Conservation (phyloP, 1,140 invertebrate genomes). For the Rhizoglyphus robini region DNA sequence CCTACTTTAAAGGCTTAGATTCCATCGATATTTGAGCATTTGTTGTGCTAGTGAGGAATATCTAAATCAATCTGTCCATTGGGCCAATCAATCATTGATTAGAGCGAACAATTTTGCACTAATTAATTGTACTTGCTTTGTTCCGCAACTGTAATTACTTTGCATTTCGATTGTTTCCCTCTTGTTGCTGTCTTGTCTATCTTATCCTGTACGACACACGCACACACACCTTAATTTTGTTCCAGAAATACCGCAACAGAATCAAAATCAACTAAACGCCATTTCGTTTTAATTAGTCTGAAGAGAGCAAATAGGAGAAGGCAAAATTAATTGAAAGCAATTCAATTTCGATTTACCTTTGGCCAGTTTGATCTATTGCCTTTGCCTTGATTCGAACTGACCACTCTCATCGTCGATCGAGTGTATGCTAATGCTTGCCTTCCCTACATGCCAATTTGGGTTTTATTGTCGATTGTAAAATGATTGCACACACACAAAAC, state of each 20-base stretch:
- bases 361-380: neutral
- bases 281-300: too few species aligned
- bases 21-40: too few species aligned
- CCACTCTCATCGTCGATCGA: too few species aligned
- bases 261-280: neutral
- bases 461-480: too few species aligned
- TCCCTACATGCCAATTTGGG: too few species aligned
- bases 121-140: neutral
- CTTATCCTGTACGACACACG: too few species aligned
- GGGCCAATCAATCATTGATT: neutral
- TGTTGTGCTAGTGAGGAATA: neutral
- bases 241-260: neutral
- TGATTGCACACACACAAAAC: too few species aligned
- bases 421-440: too few species aligned
- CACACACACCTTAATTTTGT: neutral
- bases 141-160: neutral
- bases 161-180: neutral
- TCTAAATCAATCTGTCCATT: neutral
- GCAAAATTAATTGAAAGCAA: too few species aligned
- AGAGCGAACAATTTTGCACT: neutral
- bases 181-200: neutral
- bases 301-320: too few species aligned
- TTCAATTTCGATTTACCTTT: neutral
- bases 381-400: neutral
- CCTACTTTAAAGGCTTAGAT: neutral